Conservation (phyloP, 2,113 vertebrate genomes). For the Myanophis thanlyinensis region DNA sequence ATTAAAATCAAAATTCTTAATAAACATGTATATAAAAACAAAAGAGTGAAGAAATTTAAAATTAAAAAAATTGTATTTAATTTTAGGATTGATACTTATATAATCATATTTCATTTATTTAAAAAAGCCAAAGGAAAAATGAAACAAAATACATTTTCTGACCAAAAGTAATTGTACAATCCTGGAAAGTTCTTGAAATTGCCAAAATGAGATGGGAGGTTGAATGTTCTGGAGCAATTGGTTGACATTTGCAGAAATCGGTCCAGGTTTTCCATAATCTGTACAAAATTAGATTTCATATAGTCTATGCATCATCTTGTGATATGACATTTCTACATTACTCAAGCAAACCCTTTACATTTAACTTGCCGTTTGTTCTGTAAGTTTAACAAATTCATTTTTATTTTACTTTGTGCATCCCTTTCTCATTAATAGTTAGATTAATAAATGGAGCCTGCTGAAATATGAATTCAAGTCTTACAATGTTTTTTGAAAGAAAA, state of each 20-base stretch:
- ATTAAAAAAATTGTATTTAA: neutral
- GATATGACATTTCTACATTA: neutral
- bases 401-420: neutral
- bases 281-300: neutral
- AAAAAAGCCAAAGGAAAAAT: neutral
- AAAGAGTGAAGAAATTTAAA: neutral
- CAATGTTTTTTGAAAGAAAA: constrained; percentile 29
- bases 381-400: neutral
- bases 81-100: neutral
- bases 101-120: neutral
- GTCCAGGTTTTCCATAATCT: neutral
- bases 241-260: neutral
- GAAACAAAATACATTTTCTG: neutral
- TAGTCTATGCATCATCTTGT: neutral
- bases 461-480: constrained; percentile 32
- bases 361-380: constrained; percentile 22
- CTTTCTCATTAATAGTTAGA: constrained; percentile 42
- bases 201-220: neutral
- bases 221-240: neutral
- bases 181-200: neutral
- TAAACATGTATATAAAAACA: neutral
- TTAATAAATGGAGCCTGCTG: constrained; percentile 45
- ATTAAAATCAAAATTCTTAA: neutral
- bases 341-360: neutral
- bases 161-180: neutral